phyloP scores from a whole-genome alignment of 2,888 invertebrate genomes.

The Anarsia innoxiella region DNA sequence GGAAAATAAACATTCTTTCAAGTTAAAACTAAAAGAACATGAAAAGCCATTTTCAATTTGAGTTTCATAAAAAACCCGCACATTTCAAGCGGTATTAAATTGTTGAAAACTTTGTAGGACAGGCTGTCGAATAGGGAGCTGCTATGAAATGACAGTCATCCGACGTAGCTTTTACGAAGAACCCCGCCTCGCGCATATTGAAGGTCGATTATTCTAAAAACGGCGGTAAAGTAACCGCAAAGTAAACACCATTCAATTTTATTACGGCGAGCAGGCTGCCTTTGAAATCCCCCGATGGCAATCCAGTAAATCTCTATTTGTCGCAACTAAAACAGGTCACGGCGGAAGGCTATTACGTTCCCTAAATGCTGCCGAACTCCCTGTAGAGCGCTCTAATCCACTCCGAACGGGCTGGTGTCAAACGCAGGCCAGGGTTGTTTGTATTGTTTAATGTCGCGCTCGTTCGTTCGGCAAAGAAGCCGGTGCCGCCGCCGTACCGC shows the following conservation, averaged over 20 bases:
- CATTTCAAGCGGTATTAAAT: slow-evolving; percentile 57
- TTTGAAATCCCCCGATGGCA: slow-evolving; percentile 56
- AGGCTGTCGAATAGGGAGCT: slow-evolving; percentile 41
- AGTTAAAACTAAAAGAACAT: too few species aligned
- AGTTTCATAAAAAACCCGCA: slow-evolving; percentile 36
- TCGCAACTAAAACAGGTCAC: slow-evolving; percentile 75
- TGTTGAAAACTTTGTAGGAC: slow-evolving; percentile 54
- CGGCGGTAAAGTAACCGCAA: slow-evolving; percentile 41
- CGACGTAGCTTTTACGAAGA: slow-evolving; percentile 26
- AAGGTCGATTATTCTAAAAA: slow-evolving; percentile 25
- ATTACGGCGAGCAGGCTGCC: slow-evolving; percentile 53
- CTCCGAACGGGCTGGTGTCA: slow-evolving; percentile 72
- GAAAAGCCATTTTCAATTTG: neutral
- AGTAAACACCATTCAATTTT: slow-evolving; percentile 66
- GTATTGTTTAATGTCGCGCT: slow-evolving; percentile 74
- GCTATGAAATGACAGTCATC: slow-evolving; percentile 42
- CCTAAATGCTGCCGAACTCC: slow-evolving; percentile 73
- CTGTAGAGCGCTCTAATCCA: slow-evolving; percentile 71
- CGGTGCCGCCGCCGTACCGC: slow-evolving; percentile 30
- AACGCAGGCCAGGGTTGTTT: slow-evolving; percentile 72
- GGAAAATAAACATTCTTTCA: too few species aligned
- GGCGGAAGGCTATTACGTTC: slow-evolving; percentile 71
- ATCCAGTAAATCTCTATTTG: slow-evolving; percentile 74
- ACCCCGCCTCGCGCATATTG: slow-evolving; percentile 26
- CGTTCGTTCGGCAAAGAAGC: slow-evolving; percentile 64